Conservation (phyloP, 2,888 invertebrate species). For the Cataglyphis rosenhaueri region DNA sequence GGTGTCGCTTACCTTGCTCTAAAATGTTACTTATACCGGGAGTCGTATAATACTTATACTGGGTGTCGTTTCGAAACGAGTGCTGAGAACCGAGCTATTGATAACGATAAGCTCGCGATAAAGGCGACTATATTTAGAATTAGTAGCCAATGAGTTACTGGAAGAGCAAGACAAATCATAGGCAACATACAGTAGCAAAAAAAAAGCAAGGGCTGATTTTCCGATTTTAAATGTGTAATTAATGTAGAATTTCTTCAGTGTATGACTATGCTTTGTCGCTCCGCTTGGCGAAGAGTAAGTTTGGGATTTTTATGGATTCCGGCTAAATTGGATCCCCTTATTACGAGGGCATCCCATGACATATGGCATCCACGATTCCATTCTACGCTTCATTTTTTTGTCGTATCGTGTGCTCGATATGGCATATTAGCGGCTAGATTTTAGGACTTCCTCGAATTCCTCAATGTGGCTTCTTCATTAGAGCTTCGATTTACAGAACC, state of each 20-base stretch:
- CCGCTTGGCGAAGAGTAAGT: conserved; percentile 41
- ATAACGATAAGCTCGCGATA: conserved; percentile 74
- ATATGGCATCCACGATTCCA: conserved; percentile 65
- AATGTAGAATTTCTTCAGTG: conserved; percentile 44
- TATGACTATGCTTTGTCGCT: conserved; percentile 43
- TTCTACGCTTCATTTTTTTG: conserved; percentile 50
- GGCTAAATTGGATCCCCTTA: conserved; percentile 55
- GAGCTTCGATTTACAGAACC: conserved; percentile 58
- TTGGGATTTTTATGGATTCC: conserved; percentile 68
- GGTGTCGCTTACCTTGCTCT: conserved; percentile 73
- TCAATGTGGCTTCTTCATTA: conserved; percentile 58
- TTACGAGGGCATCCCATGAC: conserved; percentile 54
- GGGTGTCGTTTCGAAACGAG: conserved; percentile 49
- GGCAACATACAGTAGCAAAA: background rate
- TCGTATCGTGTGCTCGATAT: conserved; percentile 59
- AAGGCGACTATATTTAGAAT: conserved; percentile 67
- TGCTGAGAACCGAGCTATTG: conserved; percentile 33
- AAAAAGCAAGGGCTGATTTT: background rate
- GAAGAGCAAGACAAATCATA: conserved; percentile 13
- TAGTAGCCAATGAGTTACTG: conserved; percentile 33
- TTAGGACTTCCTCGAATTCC: conserved; percentile 67
- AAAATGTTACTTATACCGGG: conserved; percentile 63
- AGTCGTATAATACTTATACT: conserved; percentile 59
- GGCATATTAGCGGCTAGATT: conserved; percentile 68
- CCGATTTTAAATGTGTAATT: conserved; percentile 24